Evolutionary conservation across 2,113 vertebrate genomes (phyloP).

Genomic region (Poeciliopsis turrubarensis): DNA sequence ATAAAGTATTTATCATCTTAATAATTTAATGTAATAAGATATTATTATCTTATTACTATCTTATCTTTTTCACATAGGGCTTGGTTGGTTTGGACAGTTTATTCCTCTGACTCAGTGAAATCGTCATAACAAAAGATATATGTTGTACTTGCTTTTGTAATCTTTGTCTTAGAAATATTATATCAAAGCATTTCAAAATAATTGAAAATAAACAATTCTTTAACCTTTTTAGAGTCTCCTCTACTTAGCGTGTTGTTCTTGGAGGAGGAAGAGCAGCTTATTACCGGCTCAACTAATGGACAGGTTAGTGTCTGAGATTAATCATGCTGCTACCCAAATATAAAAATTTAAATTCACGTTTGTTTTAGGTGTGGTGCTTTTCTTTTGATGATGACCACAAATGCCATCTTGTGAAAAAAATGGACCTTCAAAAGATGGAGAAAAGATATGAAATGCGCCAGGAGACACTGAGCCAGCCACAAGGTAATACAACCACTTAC

Average conservation of each 20-base stretch:
- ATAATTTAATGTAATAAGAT: too few relatives aligned
- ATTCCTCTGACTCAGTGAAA: background rate
- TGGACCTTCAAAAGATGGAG: slow-evolving; percentile 81
- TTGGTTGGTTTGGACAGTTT: background rate
- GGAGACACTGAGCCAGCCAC: slow-evolving; percentile 20
- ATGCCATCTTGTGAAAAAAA: slow-evolving; percentile 78
- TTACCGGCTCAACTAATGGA: slow-evolving; percentile 85
- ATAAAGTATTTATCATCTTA: too few relatives aligned
- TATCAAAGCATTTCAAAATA: background rate
- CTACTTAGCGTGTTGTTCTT: slow-evolving; percentile 82
- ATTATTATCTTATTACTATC: too few relatives aligned
- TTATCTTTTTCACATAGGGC: too few relatives aligned
- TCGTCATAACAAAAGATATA: background rate
- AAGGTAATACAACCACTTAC: slow-evolving; percentile 35
- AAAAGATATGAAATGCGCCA: slow-evolving; percentile 70
- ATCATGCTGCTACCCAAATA: background rate
- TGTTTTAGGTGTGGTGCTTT: slow-evolving; percentile 87
- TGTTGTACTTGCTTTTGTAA: background rate
- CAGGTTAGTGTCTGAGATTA: slow-evolving; percentile 76
- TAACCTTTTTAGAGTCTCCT: slow-evolving; percentile 76
- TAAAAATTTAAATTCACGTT: slow-evolving; percentile 11
- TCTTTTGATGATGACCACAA: slow-evolving; percentile 77
- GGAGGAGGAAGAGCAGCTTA: slow-evolving; percentile 77
- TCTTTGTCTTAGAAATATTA: background rate
- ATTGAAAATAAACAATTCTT: background rate